A percentile compares a stretch with the other conserved stretches of the same genome.
These are phyloP conservation scores for Clamator glandarius DNA, from an alignment of 2,797 vertebrate genomes.

Conservation along the genomic window DNA sequence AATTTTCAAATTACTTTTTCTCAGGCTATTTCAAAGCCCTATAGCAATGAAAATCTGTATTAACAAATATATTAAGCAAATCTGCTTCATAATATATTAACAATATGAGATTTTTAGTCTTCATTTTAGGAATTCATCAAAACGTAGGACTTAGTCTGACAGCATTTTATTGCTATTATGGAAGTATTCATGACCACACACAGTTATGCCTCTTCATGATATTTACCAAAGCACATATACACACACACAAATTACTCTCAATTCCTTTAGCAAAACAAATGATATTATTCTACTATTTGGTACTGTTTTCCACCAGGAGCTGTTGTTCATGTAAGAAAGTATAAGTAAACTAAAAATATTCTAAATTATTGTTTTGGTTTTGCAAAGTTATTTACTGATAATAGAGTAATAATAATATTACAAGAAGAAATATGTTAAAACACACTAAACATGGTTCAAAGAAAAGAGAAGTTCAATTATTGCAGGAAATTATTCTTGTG, in stretches of 20 bases:
- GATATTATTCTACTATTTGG: background rate
- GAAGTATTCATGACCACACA: slow-evolving; percentile 8
- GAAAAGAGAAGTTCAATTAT: background rate
- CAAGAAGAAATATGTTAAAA: background rate
- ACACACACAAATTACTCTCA: background rate
- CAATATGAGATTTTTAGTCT: slow-evolving; percentile 54
- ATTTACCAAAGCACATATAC: background rate
- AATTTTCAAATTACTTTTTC: slow-evolving; percentile 50
- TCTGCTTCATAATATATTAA: slow-evolving; percentile 22
- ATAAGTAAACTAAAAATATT: background rate
- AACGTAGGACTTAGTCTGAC: slow-evolving; percentile 38
- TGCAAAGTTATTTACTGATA: background rate
- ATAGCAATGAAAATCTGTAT: slow-evolving; percentile 19
- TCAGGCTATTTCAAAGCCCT: slow-evolving; percentile 41
- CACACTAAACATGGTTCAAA: background rate
- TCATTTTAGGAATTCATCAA: slow-evolving; percentile 34
- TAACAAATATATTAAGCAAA: no score
- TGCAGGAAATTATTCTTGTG: background rate
- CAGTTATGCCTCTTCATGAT: slow-evolving; percentile 4
- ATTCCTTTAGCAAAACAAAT: slow-evolving; percentile 2
- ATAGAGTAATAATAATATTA: background rate
- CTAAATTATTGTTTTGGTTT: background rate
- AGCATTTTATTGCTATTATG: slow-evolving; percentile 16
- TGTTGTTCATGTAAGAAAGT: background rate
- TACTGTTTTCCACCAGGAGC: background rate